Base-by-base conservation (phyloP, 2,113 vertebrate species). In the Burhinus oedicnemus region DNA sequence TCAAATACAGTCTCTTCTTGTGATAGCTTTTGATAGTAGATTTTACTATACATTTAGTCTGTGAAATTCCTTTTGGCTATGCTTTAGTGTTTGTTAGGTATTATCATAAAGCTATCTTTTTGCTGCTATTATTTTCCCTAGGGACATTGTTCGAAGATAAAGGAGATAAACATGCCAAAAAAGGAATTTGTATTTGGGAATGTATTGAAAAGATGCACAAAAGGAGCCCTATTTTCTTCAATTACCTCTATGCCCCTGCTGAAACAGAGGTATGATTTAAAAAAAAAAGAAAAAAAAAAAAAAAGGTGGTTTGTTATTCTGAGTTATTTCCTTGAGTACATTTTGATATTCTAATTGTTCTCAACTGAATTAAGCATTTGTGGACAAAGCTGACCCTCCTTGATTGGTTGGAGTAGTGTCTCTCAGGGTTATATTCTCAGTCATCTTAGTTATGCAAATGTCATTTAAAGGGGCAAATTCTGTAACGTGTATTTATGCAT, bases 91-190 rank as follows among this genome's bases (percentile, higher is more conserved):
- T 88, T 81, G 54, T 76, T 84, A 25, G 7, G 7, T 52, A 36
- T 72, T 83, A 55, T 52, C 40, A 18, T 54, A 87, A 86, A 55
- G 11, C 60, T 45, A 6, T 70, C 29, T 75, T 90, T 89, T 47
- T 88, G 27, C 49, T 93, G 45, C 47, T 81, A 1, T 93, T 77
- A 38, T 93, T 95, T 88, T 97, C 95, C 61, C 26, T 96, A 99
- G 99, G 99, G 68, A 98, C 99, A 62, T 94, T 99, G 93, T 99
- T 99, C 97, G 99, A 99, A 87, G 99, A 99, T 97, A 99, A 99
- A 98, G 99, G 99, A 96, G 99, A 99, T 75, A 99, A 99, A 76
- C 99, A 99, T 96, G 97, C 98, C 93, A 99, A 98, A 91, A 99
- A 98, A 97, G 99, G 99, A 72, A 97, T 99, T 96, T 99, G 99